Evolutionary conservation across 2,797 vertebrate genomes (phyloP).

Genomic region (Chaetodon trifasciatus): DNA sequence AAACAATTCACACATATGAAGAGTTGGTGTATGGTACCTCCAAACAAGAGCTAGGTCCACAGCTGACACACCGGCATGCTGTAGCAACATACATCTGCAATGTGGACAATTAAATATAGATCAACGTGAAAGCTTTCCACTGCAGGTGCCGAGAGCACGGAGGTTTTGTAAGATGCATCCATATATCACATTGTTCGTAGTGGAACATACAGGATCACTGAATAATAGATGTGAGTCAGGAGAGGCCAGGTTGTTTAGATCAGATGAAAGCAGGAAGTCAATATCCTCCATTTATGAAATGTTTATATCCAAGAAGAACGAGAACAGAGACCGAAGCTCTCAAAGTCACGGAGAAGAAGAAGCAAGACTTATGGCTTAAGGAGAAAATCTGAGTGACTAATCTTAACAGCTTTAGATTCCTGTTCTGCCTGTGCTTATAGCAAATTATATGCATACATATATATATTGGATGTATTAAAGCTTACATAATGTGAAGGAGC

Average conservation of each 20-base stretch:
- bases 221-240: constrained; percentile 51
- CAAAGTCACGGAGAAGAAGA: constrained; percentile 4
- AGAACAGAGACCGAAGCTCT: constrained; percentile 4
- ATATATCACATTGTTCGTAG: constrained; percentile 14
- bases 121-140: not conserved
- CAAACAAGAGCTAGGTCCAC: not conserved
- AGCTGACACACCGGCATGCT: not conserved
- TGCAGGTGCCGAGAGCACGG: constrained; percentile 2
- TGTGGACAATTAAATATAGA: constrained; percentile 15
- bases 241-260: constrained; percentile 5
- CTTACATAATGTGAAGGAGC: not conserved
- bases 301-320: constrained; percentile 5
- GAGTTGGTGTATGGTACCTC: not conserved
- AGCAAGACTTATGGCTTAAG: not conserved
- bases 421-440: not conserved
- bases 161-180: constrained; percentile 18
- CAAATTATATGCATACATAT: too few relatives aligned
- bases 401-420: constrained; percentile 2
- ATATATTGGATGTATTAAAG: not conserved
- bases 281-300: constrained; percentile 31
- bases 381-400: constrained; percentile 1
- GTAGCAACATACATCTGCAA: constrained; percentile 21
- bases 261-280: constrained; percentile 17
- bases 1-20: constrained; percentile 10
- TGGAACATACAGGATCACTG: constrained; percentile 22